A percentile compares a stretch with the other conserved stretches of the same genome.
These are phyloP conservation scores for Phoxinus phoxinus DNA, from an alignment of 2,113 vertebrate species.

Conservation along the genomic window DNA sequence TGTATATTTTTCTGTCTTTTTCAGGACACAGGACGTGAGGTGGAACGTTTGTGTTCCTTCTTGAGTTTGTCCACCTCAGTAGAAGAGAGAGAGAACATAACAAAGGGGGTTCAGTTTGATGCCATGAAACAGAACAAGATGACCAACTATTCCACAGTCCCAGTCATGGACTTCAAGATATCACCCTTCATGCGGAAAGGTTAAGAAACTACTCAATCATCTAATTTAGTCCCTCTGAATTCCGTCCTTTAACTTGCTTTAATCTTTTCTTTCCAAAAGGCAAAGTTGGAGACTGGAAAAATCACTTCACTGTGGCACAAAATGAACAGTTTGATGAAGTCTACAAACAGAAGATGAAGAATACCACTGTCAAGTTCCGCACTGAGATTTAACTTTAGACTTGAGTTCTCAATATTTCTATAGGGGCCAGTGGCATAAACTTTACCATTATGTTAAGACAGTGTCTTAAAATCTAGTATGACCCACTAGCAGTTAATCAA, in stretches of 20 bases:
- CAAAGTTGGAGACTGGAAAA: constrained; percentile 74
- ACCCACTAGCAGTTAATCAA: too few species aligned
- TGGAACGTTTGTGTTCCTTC: constrained; percentile 75
- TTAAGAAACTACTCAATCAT: constrained; percentile 33
- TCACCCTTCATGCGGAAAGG: constrained; percentile 80
- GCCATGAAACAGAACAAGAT: constrained; percentile 79
- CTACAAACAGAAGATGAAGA: constrained; percentile 71
- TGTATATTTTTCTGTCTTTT: not conserved
- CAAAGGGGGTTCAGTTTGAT: constrained; percentile 72
- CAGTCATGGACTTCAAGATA: constrained; percentile 65
- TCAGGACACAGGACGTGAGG: constrained; percentile 70
- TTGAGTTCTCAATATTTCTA: not conserved
- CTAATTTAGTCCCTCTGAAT: not conserved
- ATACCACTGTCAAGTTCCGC: constrained; percentile 61
- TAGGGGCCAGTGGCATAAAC: not conserved
- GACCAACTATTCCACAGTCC: constrained; percentile 70
- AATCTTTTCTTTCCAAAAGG: constrained; percentile 51
- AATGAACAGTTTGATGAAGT: constrained; percentile 73
- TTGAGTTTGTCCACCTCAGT: constrained; percentile 71
- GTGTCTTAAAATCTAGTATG: too few species aligned
- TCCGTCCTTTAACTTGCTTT: not conserved
- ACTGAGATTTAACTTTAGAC: constrained; percentile 55
- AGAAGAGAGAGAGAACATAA: constrained; percentile 66
- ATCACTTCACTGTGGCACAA: constrained; percentile 71
- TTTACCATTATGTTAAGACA: too few species aligned